Conservation (phyloP, 2,888 invertebrate species). For the Cyclophora albipunctata region DNA sequence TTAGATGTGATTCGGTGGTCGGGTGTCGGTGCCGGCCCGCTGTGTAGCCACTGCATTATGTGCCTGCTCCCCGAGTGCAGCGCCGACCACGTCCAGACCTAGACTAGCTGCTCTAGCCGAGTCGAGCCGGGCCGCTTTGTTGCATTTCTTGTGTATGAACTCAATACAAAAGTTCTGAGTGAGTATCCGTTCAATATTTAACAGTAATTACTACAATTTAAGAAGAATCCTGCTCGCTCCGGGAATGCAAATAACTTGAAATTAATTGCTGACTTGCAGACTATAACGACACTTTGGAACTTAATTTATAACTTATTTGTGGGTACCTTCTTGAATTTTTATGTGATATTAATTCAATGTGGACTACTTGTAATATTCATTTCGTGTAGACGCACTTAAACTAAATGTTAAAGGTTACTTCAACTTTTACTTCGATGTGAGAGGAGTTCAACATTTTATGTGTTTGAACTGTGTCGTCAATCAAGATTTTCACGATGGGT, state of each 20-base stretch:
- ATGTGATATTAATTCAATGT: no score
- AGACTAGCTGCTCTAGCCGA: conserved; percentile 14
- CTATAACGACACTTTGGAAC: neutral
- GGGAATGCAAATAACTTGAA: no score
- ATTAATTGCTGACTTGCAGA: neutral
- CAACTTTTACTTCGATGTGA: no score
- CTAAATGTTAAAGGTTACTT: no score
- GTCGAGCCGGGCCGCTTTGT: conserved; percentile 14
- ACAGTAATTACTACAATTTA: neutral
- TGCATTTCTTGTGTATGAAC: conserved; percentile 21
- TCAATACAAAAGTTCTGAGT: conserved; percentile 10
- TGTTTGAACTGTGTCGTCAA: no score
- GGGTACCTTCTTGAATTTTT: no score
- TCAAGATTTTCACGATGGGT: no score
- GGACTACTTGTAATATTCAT: no score
- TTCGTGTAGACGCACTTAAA: no score
- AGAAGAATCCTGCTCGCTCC: no score
- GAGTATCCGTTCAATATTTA: neutral
- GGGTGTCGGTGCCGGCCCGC: conserved; percentile 33
- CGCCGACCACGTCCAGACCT: conserved; percentile 13
- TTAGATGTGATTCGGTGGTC: conserved; percentile 41
- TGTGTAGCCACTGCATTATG: conserved; percentile 30
- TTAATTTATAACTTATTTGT: no score
- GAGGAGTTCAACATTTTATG: no score
- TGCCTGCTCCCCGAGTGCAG: conserved; percentile 28